phyloP scores from a whole-genome alignment of 2,888 invertebrate species.

The Amiota communis region DNA sequence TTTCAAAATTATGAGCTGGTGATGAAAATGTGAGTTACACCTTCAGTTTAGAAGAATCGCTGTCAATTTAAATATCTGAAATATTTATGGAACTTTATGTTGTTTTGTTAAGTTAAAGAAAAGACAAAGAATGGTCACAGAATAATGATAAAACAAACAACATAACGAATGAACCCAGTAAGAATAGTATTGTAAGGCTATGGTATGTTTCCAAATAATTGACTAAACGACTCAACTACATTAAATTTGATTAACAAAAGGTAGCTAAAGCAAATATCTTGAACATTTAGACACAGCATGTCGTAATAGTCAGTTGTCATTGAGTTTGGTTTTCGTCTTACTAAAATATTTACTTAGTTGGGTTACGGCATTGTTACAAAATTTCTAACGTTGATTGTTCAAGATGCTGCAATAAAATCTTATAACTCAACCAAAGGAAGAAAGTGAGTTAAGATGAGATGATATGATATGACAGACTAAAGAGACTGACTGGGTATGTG shows the following conservation, averaged over 20 bases:
- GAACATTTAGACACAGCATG: conserved; percentile 9
- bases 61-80: too few relatives aligned
- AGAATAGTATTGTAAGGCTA: background rate
- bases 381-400: conserved; percentile 60
- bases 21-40: too few relatives aligned
- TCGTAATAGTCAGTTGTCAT: background rate
- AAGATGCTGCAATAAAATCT: conserved; percentile 72
- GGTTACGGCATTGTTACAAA: conserved; percentile 28
- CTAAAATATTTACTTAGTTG: background rate
- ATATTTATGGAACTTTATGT: too few relatives aligned
- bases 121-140: background rate
- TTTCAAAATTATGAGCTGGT: too few relatives aligned
- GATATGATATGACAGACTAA: conserved; percentile 27
- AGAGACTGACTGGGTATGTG: background rate
- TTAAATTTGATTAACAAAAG: background rate
- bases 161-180: background rate
- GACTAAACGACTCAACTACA: conserved; percentile 15
- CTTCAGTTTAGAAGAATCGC: too few relatives aligned
- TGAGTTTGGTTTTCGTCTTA: background rate
- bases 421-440: conserved; percentile 51
- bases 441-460: background rate
- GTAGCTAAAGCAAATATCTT: background rate
- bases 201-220: conserved; percentile 1
- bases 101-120: too few relatives aligned
- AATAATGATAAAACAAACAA: conserved; percentile 5